Evolutionary conservation across 2,113 vertebrate species (phyloP).

Genomic region (Scalopus aquaticus): DNA sequence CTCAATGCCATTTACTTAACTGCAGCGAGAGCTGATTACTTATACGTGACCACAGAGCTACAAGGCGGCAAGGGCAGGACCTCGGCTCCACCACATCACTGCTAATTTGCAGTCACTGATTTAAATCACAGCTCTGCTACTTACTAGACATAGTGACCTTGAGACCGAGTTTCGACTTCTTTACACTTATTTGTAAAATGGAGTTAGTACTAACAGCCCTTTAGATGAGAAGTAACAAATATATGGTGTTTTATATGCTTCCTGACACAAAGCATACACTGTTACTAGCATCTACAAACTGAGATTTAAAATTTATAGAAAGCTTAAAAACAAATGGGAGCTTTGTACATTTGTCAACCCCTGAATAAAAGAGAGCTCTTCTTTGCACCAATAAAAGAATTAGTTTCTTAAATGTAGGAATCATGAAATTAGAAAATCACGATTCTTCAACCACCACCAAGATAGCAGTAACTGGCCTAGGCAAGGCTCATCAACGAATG

Average conservation of each 20-base stretch:
- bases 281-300: not conserved
- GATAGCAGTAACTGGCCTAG: fast-evolving
- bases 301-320: not conserved
- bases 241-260: not conserved
- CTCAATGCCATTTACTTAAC: not conserved
- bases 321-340: not conserved
- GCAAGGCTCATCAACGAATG: not conserved
- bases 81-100: not conserved
- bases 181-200: not conserved
- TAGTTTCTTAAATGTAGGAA: not conserved
- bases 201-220: not conserved
- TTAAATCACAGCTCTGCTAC: not conserved
- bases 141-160: not conserved
- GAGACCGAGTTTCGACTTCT: not conserved
- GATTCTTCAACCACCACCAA: not conserved
- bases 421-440: not conserved
- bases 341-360: not conserved
- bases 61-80: not conserved
- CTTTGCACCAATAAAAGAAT: not conserved
- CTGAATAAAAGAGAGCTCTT: not conserved
- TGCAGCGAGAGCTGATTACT: not conserved
- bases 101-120: not conserved
- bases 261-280: not conserved
- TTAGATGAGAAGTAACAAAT: not conserved
- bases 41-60: not conserved